Percentiles rank a stretch among this genome's conserved stretches.
phyloP scores from a whole-genome alignment of 2,797 vertebrate species.

The Pagetopsis macropterus region DNA sequence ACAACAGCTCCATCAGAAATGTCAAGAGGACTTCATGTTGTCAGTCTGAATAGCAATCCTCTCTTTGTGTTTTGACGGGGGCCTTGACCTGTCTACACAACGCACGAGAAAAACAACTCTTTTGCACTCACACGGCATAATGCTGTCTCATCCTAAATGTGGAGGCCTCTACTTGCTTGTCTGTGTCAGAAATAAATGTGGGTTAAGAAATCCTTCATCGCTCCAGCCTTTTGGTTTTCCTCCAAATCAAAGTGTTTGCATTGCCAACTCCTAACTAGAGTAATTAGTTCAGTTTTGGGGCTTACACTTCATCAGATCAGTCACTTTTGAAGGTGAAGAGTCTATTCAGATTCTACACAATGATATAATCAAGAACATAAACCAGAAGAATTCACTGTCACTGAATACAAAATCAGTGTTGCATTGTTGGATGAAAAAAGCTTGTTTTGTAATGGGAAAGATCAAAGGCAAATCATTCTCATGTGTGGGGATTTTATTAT shows the following conservation, averaged over 20 bases:
- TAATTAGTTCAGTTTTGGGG: conserved; percentile 40
- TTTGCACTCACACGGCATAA: conserved; percentile 44
- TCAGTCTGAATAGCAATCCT: conserved; percentile 53
- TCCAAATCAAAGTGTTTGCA: conserved; percentile 29
- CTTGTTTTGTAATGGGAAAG: conserved; percentile 47
- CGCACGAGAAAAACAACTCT: conserved; percentile 54
- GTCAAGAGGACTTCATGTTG: conserved; percentile 61
- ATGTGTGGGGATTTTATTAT: conserved; percentile 51
- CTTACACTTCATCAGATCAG: conserved; percentile 13
- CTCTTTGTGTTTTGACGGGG: conserved; percentile 42
- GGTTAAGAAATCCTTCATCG: conserved; percentile 43
- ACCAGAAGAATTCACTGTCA: not conserved
- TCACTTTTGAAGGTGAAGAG: conserved; percentile 5
- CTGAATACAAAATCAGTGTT: conserved; percentile 17
- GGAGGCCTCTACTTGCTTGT: conserved; percentile 22
- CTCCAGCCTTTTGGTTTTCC: conserved; percentile 52
- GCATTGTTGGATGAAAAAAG: conserved; percentile 16
- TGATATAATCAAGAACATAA: not conserved
- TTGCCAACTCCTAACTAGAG: conserved; percentile 45
- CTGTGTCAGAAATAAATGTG: conserved; percentile 55
- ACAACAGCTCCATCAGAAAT: conserved; percentile 63
- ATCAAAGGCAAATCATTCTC: conserved; percentile 44
- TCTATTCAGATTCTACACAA: not conserved
- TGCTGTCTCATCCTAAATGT: conserved; percentile 32
- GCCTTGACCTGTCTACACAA: conserved; percentile 53